phyloP scores from a whole-genome alignment of 2,113 vertebrate species.

The Catharus fuscescens region DNA sequence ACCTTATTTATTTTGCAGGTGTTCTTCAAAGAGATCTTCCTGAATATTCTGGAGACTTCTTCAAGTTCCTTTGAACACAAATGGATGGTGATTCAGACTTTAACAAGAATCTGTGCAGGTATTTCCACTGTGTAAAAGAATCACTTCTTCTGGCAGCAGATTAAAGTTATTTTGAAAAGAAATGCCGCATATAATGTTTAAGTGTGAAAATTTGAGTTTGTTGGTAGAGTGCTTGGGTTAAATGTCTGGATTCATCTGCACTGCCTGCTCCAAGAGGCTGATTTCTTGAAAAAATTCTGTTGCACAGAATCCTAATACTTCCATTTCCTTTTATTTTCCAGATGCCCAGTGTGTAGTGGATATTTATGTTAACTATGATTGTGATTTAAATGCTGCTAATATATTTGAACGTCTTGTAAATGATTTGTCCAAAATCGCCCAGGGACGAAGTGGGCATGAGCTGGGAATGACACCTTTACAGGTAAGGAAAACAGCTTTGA shows the following conservation, averaged over 20 bases:
- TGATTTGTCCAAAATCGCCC: constrained; percentile 96
- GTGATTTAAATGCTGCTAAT: constrained; percentile 96
- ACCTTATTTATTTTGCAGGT: constrained; percentile 77
- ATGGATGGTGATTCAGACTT: constrained; percentile 99
- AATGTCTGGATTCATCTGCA: not conserved
- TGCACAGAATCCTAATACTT: constrained; percentile 15
- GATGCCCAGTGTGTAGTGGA: constrained; percentile 99
- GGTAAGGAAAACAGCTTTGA: constrained; percentile 69
- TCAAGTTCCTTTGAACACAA: constrained; percentile 98
- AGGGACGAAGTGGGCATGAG: constrained; percentile 95
- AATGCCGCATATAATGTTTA: not conserved
- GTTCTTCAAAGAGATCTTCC: constrained; percentile 97
- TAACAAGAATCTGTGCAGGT: constrained; percentile 99
- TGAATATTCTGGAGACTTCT: constrained; percentile 96
- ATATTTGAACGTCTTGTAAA: constrained; percentile 97
- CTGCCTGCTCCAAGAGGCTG: not conserved
- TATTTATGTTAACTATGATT: constrained; percentile 99
- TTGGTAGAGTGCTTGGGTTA: not conserved
- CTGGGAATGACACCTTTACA: constrained; percentile 94
- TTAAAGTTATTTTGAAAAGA: not conserved
- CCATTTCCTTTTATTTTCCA: constrained; percentile 61
- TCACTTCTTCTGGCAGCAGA: not conserved
- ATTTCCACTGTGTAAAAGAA: not conserved
- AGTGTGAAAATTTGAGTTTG: not conserved
- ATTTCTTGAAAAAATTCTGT: not conserved